These are phyloP conservation scores for Lacerta bilineata DNA, from an alignment of 2,797 vertebrate genomes.

Conservation along the genomic window DNA sequence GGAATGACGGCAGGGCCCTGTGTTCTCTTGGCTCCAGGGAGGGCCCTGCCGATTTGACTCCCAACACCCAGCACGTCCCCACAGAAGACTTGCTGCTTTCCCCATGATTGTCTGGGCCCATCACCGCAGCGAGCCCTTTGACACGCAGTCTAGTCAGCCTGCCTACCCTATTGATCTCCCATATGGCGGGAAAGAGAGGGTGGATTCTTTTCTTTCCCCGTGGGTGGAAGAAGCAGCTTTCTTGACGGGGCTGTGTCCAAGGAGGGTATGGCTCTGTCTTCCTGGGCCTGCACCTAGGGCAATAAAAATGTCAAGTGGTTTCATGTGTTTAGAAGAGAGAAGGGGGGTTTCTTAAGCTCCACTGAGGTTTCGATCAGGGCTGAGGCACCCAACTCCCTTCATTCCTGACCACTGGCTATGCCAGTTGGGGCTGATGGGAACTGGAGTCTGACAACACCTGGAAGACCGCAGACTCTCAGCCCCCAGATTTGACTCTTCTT, in stretches of 20 bases:
- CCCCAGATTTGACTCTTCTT: neutral
- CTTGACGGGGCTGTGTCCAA: neutral
- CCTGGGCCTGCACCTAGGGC: neutral
- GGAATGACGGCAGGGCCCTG: too few species aligned
- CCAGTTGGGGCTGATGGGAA: neutral
- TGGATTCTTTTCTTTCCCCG: too few species aligned
- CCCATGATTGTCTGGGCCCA: neutral
- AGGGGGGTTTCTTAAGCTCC: neutral
- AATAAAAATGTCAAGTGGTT: neutral
- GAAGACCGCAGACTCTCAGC: too few species aligned
- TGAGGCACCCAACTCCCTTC: neutral
- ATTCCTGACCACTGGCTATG: neutral
- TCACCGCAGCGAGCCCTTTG: neutral
- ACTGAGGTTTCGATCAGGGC: neutral
- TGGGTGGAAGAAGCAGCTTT: neutral
- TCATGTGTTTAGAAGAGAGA: neutral
- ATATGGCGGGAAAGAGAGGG: too few species aligned
- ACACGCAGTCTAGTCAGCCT: neutral
- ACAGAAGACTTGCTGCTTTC: neutral
- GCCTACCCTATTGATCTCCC: too few species aligned
- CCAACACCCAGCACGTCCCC: too few species aligned
- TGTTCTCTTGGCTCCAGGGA: neutral
- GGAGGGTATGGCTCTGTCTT: neutral
- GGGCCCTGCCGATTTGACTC: neutral
- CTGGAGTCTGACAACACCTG: neutral